phyloP scores from a whole-genome alignment of 2,113 vertebrate genomes.

The Thamnophis sirtalis region DNA sequence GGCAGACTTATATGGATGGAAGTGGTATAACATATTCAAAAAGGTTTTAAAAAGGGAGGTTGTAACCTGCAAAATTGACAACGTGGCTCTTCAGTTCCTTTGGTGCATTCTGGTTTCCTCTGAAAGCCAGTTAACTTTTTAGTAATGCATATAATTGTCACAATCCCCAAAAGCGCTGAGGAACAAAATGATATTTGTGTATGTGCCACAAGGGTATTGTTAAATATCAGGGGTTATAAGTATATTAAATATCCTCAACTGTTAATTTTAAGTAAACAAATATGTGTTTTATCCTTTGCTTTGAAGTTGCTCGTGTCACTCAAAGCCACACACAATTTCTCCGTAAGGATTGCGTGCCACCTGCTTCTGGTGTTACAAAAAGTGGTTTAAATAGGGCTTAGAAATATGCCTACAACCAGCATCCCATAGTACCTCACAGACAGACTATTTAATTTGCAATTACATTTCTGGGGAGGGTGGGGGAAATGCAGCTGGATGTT shows the following conservation, averaged over 20 bases:
- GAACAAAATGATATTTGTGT: not conserved
- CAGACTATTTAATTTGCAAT: not conserved
- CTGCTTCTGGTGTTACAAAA: not conserved
- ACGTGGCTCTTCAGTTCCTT: not conserved
- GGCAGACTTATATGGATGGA: not conserved
- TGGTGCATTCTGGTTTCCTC: not conserved
- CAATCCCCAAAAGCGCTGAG: not conserved
- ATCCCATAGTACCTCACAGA: not conserved
- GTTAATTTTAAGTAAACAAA: not conserved
- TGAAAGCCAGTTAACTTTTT: not conserved
- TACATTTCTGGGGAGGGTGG: not conserved
- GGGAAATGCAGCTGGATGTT: not conserved
- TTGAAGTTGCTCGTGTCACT: not conserved
- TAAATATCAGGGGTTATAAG: not conserved
- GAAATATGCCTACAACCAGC: not conserved
- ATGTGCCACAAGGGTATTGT: not conserved
- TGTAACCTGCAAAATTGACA: not conserved
- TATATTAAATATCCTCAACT: not conserved
- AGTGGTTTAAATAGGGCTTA: not conserved
- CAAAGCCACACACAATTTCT: not conserved
- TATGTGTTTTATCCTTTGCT: not conserved
- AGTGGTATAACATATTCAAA: not conserved
- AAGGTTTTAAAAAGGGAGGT: not conserved
- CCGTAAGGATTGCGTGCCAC: not conserved
- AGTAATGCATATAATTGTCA: not conserved